Conservation (phyloP, 1,140 invertebrate genomes). For the Drosophila busckii region DNA sequence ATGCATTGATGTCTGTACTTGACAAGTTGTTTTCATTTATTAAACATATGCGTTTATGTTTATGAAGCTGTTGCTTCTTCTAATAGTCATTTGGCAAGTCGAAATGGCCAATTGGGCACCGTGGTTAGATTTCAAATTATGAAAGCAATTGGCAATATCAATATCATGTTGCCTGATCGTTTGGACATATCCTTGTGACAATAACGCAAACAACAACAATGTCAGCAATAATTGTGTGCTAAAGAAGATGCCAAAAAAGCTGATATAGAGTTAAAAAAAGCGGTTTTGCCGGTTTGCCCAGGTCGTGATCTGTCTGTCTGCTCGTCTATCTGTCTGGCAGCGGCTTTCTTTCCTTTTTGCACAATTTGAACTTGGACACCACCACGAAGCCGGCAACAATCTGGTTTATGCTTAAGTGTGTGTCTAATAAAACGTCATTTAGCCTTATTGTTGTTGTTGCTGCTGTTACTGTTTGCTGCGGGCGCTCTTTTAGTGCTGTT, state of each 20-base stretch:
- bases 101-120: conserved; percentile 2
- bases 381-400: conserved; percentile 35
- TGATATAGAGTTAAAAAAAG: conserved; percentile 50
- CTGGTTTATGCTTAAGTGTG: conserved; percentile 55
- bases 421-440: conserved; percentile 63
- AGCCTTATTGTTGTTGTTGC: conserved; percentile 10
- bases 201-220: conserved; percentile 19
- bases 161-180: no score
- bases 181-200: conserved; percentile 32
- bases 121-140: no score
- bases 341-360: conserved; percentile 72
- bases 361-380: conserved; percentile 75
- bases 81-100: conserved; percentile 10
- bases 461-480: background rate
- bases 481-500: conserved; percentile 4
- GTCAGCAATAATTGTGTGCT: background rate
- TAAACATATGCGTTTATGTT: conserved; percentile 21
- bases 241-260: conserved; percentile 14
- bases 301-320: conserved; percentile 50
- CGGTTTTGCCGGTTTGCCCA: conserved; percentile 71
- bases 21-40: conserved; percentile 40
- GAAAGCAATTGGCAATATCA: no score
- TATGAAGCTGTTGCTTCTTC: conserved; percentile 15
- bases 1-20: no score
- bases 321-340: conserved; percentile 19